Base-by-base conservation (phyloP, 2,113 vertebrate species). In the Cercopithecus mona region DNA sequence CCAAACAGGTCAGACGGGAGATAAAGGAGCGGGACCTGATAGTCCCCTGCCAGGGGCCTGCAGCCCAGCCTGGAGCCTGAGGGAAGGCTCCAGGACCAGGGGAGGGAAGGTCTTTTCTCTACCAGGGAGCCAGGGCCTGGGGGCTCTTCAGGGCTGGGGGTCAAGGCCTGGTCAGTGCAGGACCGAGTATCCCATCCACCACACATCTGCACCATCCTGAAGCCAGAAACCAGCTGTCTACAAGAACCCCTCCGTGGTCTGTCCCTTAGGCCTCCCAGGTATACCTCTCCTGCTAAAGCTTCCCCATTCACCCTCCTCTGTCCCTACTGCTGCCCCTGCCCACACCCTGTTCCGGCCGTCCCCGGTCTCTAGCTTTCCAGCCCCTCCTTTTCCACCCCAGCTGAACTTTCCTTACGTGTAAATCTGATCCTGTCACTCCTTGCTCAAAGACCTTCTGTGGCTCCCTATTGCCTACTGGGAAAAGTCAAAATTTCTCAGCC, bases 251-350 rank as follows among this genome's bases (percentile, higher is more conserved):
- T 27, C 45, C 72, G 1, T 0, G 12, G 64, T 9, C 57, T 0
- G 0, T 0, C 23, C 0, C 1, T 14, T 40, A 38, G 5, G 38
- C 0, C 1, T 14, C 45, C 1, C 5, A 17, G 81, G 18, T 17
- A 6, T 0, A 11, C 2, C 35, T 22, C 43, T 73, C 38, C 57
- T 14, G 7, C 25, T 27, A 25, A 40, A 4, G 1, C 43, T 25
- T 3, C 25, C 76, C 50, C 52, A 0, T 9, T 6, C 8, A 1
- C 45, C 30, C 61, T 73, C 0, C 3, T 11, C 13, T 3, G 11
- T 30, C 35, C 79, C n/a, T 13, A 16, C 40, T 8, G 11, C 48
- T 4, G 11, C 59, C 76, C 0, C 0, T 14, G 35, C 25, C 30
- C 40, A 48, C 61, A 45, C 27, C 27, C 8, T 43, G 82, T 75